A percentile compares a stretch with the other conserved stretches of the same genome.
Evolutionary conservation across 2,113 vertebrate species (phyloP).

Genomic region (Hippopotamus amphibius): DNA sequence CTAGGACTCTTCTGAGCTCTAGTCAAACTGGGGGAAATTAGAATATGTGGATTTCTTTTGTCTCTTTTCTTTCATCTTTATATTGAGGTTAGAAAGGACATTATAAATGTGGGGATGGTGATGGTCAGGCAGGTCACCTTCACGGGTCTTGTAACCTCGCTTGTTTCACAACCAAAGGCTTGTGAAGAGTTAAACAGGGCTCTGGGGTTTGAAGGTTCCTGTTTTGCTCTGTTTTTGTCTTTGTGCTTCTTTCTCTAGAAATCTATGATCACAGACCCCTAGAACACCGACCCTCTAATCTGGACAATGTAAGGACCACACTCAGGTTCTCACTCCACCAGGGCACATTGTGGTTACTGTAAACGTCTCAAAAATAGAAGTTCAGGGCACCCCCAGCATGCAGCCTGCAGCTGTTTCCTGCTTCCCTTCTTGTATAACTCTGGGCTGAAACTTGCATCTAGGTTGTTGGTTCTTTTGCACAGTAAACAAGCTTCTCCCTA

Average conservation of each 20-base stretch:
- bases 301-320: not conserved
- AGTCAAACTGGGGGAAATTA: no score
- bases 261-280: not conserved
- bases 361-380: not conserved
- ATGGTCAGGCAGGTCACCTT: not conserved
- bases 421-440: not conserved
- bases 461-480: not conserved
- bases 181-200: not conserved
- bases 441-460: not conserved
- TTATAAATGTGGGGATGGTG: not conserved
- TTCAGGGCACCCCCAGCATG: rapidly evolving
- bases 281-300: not conserved
- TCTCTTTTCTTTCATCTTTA: no score
- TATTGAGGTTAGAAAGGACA: no score
- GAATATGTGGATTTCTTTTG: no score
- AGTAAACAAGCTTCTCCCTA: not conserved
- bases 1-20: no score
- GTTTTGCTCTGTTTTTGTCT: not conserved
- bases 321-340: not conserved
- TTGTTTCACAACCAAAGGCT: not conserved
- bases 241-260: not conserved
- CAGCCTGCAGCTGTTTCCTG: not conserved
- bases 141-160: not conserved
- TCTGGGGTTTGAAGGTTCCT: not conserved
- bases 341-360: not conserved